Evolutionary conservation across 2,888 invertebrate species (phyloP).

Genomic region (Cecidostiba fungosa): DNA sequence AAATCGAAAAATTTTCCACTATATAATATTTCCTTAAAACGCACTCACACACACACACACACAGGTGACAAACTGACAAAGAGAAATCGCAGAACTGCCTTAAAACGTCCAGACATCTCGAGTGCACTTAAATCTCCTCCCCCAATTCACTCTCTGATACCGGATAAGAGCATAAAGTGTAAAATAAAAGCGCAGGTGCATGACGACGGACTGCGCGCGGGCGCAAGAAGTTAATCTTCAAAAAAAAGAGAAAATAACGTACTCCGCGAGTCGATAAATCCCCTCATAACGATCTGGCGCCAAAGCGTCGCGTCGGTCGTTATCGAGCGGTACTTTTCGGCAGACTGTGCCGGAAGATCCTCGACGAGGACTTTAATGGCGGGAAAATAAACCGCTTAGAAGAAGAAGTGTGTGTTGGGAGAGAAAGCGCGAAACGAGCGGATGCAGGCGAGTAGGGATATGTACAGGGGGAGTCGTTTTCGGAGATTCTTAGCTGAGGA

Average conservation of each 20-base stretch:
- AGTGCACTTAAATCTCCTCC: constrained; percentile 53
- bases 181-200: constrained; percentile 30
- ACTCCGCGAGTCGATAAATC: constrained; percentile 60
- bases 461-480: too few relatives aligned
- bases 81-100: background rate
- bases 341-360: constrained; percentile 31
- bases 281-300: constrained; percentile 51
- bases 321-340: constrained; percentile 57
- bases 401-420: constrained; percentile 4
- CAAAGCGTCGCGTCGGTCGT: constrained; percentile 42
- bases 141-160: constrained; percentile 52
- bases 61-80: too few relatives aligned
- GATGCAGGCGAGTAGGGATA: background rate
- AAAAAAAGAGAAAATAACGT: constrained; percentile 32
- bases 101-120: constrained; percentile 36
- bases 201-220: background rate
- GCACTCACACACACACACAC: too few relatives aligned
- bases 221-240: constrained; percentile 58
- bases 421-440: background rate
- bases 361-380: constrained; percentile 54
- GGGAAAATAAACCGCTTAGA: constrained; percentile 55
- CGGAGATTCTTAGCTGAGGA: too few relatives aligned
- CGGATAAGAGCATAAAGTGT: constrained; percentile 45
- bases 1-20: background rate
- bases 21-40: background rate